phyloP scores from a whole-genome alignment of 2,113 vertebrate genomes.

The Phainopepla nitens region DNA sequence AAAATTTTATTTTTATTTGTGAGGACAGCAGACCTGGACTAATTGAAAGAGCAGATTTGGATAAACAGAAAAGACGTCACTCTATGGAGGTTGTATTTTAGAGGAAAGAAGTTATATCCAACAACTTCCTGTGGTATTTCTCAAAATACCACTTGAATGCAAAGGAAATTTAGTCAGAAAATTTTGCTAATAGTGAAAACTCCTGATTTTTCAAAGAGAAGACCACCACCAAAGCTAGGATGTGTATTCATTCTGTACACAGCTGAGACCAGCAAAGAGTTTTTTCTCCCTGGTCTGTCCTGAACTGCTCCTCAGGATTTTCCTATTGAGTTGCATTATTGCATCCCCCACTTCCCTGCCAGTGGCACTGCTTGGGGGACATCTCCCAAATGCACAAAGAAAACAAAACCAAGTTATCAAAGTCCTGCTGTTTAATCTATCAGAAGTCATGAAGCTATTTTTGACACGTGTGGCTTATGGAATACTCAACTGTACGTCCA shows the following conservation, averaged over 20 bases:
- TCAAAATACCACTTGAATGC: background rate
- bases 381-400: background rate
- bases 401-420: background rate
- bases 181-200: background rate
- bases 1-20: background rate
- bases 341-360: background rate
- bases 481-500: background rate
- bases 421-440: background rate
- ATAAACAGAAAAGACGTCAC: background rate
- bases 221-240: background rate
- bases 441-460: background rate
- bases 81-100: background rate
- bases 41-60: background rate
- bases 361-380: background rate
- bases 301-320: background rate
- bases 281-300: background rate
- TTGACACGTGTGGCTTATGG: background rate
- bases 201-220: background rate
- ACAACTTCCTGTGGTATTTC: background rate
- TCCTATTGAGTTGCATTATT: background rate
- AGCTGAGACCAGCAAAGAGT: background rate
- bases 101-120: background rate
- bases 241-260: background rate
- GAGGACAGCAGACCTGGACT: background rate
- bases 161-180: background rate